Evolutionary conservation across 2,888 invertebrate genomes (phyloP), one percentile per base, ranked within the genome.

Genomic region (Acanthococcus lagerstroemiae): DNA sequence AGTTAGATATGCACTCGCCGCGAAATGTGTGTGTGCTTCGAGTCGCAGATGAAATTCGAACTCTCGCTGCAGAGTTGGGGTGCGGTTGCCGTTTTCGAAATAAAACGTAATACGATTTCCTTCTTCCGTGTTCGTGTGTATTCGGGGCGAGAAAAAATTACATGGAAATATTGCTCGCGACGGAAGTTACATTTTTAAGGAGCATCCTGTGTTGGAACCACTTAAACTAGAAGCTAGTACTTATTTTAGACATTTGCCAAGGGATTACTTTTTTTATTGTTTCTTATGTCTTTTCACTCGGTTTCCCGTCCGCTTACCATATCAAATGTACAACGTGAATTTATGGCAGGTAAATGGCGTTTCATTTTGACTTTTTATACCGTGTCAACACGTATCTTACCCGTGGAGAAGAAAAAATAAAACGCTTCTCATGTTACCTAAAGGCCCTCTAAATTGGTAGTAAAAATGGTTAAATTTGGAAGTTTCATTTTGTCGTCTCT

Each of bases 221-320:
- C 60, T 60, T 48, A 9, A 45, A 57, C 57, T 57, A 24, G 44
- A 45, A 57, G 30, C 57, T 57, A 57, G 50, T 61, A 61, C 61
- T 61, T 61, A 61, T 61, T 61, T 61, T 24, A 61, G 50, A 61
- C 61, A 50, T 61, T 61, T 61, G 50, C 61, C 61, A 61, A 26
- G 61, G 61, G 61, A 61, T 61, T 61, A 61, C 61, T 61, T 61
- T 61, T 61, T 61, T 61, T 61, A 61, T 61, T 61, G 61, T 61
- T 61, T 50, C 30, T 27, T 25, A 58, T 58, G 58, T 45, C 58
- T 44, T 58, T 58, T 25, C 44, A 58, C 58, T 58, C 3, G 46
- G 58, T 46, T 37, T 26, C 48, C 27, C 61, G 50, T 61, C 50
- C 50, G 48, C 50, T 61, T 50, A 17, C 25, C 44, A 48, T 61